Conservation (phyloP, 53 echinoderm and acorn worm genomes). For the Pentamera pediparva region DNA sequence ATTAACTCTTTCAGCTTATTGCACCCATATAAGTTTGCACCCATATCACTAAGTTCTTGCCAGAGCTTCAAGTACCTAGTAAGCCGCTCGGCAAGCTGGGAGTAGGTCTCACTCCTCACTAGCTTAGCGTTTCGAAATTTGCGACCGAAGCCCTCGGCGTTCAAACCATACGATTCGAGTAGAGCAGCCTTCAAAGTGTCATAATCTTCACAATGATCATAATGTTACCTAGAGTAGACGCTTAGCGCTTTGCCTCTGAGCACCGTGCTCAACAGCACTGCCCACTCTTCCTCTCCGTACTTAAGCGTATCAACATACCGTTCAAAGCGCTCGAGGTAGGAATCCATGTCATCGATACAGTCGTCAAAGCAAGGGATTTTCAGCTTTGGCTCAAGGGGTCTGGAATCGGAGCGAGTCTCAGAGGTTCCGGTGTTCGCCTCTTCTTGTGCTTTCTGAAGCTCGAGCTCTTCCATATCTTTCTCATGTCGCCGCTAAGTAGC, state of each 20-base stretch:
- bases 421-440: no score
- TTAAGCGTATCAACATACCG: slow-evolving; percentile 38
- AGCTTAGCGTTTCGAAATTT: slow-evolving; percentile 45
- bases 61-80: slow-evolving; percentile 35
- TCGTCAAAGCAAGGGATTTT: no score
- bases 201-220: slow-evolving; percentile 40
- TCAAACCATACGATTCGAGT: slow-evolving; percentile 36
- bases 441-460: no score
- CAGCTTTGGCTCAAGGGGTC: no score
- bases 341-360: no score
- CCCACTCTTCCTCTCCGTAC: slow-evolving; percentile 45
- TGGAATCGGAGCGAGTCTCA: no score
- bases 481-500: no score
- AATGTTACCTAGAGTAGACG: slow-evolving; percentile 35
- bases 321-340: no score
- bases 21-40: slow-evolving; percentile 1
- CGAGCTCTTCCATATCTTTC: no score
- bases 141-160: slow-evolving; percentile 44
- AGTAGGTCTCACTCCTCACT: slow-evolving; percentile 23
- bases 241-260: no score
- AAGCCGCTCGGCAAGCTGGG: slow-evolving; percentile 31
- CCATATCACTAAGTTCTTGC: slow-evolving; percentile 35
- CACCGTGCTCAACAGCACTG: slow-evolving; percentile 40
- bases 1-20: slow-evolving; percentile 40
- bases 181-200: slow-evolving; percentile 8